These are phyloP conservation scores for Pygmarrhopalites habei DNA, from an alignment of 1,140 invertebrate genomes.

Conservation along the genomic window DNA sequence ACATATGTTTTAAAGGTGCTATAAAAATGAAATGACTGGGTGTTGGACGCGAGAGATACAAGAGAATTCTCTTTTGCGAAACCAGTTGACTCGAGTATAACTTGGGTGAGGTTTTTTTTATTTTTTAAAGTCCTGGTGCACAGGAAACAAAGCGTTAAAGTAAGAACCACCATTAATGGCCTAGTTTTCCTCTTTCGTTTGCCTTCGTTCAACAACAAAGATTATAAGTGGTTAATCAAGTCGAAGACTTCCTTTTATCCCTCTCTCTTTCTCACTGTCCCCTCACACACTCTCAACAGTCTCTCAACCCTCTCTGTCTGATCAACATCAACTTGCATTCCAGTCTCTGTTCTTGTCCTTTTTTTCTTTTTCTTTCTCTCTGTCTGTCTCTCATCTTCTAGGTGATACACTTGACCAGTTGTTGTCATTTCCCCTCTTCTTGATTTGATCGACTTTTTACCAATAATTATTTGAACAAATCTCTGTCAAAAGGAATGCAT, in stretches of 20 bases:
- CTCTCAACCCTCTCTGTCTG: neutral
- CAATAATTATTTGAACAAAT: neutral
- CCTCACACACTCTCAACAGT: neutral
- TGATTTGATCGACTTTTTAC: too few species aligned
- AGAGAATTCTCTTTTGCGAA: neutral
- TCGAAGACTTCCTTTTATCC: neutral
- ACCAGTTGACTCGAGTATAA: neutral
- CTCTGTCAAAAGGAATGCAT: constrained; percentile 21
- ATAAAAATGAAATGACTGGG: constrained; percentile 1
- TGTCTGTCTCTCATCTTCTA: neutral
- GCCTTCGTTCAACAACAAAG: neutral
- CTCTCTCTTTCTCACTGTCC: neutral
- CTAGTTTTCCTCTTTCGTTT: neutral
- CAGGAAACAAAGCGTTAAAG: neutral
- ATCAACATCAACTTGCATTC: neutral
- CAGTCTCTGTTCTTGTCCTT: neutral
- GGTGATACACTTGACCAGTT: neutral
- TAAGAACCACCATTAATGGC: constrained; percentile 1
- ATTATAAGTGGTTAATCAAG: constrained; percentile 8
- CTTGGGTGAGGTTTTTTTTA: constrained; percentile 1
- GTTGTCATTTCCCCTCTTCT: too few species aligned
- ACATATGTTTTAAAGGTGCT: neutral
- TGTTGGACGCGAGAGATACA: neutral
- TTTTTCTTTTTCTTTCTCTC: neutral
- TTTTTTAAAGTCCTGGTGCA: neutral